These are phyloP conservation scores for Oryzias woworae DNA, from an alignment of 2,113 vertebrate species.

Conservation along the genomic window DNA sequence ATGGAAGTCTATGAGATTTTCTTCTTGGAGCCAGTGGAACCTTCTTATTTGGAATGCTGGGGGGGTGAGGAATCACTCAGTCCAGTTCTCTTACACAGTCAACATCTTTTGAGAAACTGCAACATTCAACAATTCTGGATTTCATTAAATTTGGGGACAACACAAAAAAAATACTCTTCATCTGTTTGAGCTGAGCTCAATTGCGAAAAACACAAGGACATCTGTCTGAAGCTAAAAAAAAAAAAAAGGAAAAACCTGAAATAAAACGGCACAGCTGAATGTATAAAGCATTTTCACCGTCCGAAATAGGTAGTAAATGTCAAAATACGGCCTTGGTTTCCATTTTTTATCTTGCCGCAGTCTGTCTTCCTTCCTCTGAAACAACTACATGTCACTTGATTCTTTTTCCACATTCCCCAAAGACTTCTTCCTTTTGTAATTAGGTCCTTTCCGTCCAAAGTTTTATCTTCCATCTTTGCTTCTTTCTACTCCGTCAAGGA, in stretches of 20 bases:
- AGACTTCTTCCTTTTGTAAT: conserved; percentile 3
- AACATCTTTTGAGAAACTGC: too few relatives aligned
- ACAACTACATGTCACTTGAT: conserved; percentile 16
- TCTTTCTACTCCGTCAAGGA: conserved; percentile 8
- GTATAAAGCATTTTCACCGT: conserved; percentile 45
- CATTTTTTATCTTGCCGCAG: conserved; percentile 21
- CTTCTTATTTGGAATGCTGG: too few relatives aligned
- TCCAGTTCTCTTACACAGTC: too few relatives aligned
- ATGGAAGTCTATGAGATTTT: too few relatives aligned
- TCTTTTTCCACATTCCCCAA: conserved; percentile 9
- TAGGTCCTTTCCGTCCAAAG: conserved; percentile 3
- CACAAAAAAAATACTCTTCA: too few relatives aligned
- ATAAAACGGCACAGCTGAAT: conserved; percentile 34
- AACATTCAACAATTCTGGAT: too few relatives aligned
- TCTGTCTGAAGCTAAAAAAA: conserved; percentile 33
- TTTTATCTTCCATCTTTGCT: conserved; percentile 8
- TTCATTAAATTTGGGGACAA: too few relatives aligned
- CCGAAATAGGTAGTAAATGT: conserved; percentile 33
- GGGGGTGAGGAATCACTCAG: too few relatives aligned
- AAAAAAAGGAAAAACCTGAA: conserved; percentile 26
- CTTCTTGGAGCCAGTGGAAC: too few relatives aligned
- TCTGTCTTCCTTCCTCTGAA: conserved; percentile 16
- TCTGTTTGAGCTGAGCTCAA: neutral
- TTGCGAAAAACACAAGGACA: conserved; percentile 40
- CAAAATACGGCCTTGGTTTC: conserved; percentile 25